Percentiles rank a stretch among this genome's conserved stretches.
phyloP scores from a whole-genome alignment of 2,113 vertebrate species.

The Phycodurus eques region DNA sequence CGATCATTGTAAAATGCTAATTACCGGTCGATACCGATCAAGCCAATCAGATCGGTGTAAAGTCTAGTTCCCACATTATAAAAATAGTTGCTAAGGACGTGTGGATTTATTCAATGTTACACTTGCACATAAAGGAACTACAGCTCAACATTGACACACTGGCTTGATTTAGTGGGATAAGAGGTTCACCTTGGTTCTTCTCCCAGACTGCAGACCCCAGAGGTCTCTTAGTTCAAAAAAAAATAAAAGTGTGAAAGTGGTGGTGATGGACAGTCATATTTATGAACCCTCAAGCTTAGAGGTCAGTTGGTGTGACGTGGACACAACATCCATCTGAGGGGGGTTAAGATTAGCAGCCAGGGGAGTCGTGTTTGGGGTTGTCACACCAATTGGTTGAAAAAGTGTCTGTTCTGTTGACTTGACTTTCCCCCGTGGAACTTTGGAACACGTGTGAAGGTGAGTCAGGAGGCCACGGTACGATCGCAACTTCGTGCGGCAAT shows the following conservation, averaged over 20 bases:
- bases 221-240: background rate
- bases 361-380: background rate
- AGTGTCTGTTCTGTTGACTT: conserved; percentile 24
- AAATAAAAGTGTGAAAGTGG: background rate
- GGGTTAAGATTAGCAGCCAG: conserved; percentile 5
- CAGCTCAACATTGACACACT: too few species aligned
- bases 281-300: background rate
- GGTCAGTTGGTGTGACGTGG: background rate
- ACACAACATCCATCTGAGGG: conserved; percentile 1
- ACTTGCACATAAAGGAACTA: too few species aligned
- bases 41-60: too few species aligned
- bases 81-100: background rate
- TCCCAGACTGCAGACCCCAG: conserved; percentile 81
- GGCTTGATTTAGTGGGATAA: background rate
- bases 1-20: too few species aligned
- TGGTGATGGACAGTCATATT: background rate
- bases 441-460: conserved; percentile 91
- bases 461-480: conserved; percentile 90
- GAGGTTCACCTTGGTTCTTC: conserved; percentile 84
- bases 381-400: background rate
- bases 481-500: conserved; percentile 87
- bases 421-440: conserved; percentile 73
- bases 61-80: background rate
- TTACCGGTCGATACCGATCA: too few species aligned
- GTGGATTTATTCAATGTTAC: too few species aligned